phyloP scores from a whole-genome alignment of 2,888 invertebrate genomes.

The Chydorus sphaericus region DNA sequence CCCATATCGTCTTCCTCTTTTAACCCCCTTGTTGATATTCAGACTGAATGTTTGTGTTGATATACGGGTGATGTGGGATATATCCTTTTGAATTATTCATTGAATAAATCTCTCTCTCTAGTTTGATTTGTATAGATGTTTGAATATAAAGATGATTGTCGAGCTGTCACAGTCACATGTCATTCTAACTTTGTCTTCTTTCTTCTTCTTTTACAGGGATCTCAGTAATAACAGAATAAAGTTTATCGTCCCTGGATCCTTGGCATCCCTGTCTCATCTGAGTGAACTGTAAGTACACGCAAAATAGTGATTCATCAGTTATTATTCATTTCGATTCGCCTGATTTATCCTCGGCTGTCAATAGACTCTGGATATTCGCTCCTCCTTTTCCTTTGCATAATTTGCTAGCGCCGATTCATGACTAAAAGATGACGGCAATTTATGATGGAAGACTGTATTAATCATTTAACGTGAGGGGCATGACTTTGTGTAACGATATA shows the following conservation, averaged over 20 bases:
- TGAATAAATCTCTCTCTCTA: too few species aligned
- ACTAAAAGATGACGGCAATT: background rate
- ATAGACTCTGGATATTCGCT: background rate
- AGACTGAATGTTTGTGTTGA: too few species aligned
- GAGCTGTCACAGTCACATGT: too few species aligned
- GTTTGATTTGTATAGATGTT: too few species aligned
- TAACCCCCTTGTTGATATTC: too few species aligned
- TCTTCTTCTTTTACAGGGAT: slow-evolving; percentile 34
- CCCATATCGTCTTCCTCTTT: too few species aligned
- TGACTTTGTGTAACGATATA: too few species aligned
- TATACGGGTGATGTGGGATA: too few species aligned
- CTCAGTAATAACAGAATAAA: slow-evolving; percentile 40
- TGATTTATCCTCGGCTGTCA: background rate
- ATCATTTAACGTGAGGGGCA: too few species aligned
- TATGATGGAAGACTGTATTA: background rate
- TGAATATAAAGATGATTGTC: too few species aligned
- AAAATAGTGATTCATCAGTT: slow-evolving; percentile 28
- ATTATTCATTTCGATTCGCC: background rate
- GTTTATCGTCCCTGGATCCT: slow-evolving; percentile 32
- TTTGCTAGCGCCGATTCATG: background rate
- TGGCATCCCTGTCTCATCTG: slow-evolving; percentile 33
- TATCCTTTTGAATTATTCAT: too few species aligned
- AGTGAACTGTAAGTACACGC: slow-evolving; percentile 38
- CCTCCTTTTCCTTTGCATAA: background rate
- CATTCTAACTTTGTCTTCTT: background rate